phyloP scores from a whole-genome alignment of 2,888 invertebrate genomes.

The Steinernema scapterisci region DNA sequence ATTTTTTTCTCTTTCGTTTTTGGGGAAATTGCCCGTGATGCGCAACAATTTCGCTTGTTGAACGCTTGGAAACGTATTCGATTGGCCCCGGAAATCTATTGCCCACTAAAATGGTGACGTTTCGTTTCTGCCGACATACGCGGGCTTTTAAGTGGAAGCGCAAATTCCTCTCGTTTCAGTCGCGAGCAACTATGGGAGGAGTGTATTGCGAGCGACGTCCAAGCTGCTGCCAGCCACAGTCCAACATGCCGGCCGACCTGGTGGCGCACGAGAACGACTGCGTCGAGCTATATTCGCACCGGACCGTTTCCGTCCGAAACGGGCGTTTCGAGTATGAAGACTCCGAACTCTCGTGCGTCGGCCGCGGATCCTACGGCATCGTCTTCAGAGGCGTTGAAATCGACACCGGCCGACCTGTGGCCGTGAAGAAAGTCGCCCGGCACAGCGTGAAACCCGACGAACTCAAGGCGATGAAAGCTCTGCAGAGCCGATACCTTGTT shows the following conservation, averaged over 20 bases:
- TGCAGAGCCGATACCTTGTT: constrained; percentile 54
- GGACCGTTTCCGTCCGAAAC: constrained; percentile 10
- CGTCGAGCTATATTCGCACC: constrained; percentile 8
- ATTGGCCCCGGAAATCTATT: too few relatives aligned
- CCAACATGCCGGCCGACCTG: constrained; percentile 30
- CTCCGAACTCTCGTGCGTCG: constrained; percentile 53
- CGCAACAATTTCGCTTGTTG: too few relatives aligned
- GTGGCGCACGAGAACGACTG: constrained; percentile 25
- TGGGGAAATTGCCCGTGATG: too few relatives aligned
- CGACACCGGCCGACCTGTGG: constrained; percentile 43
- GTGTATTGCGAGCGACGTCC: constrained; percentile 32
- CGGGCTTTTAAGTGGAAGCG: constrained; percentile 9
- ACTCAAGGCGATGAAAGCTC: constrained; percentile 56
- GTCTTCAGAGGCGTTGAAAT: constrained; percentile 51
- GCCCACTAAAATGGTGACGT: background rate
- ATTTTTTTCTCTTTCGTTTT: too few relatives aligned
- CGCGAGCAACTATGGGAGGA: constrained; percentile 32
- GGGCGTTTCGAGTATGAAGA: constrained; percentile 52
- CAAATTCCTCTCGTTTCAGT: constrained; percentile 28
- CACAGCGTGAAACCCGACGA: constrained; percentile 61
- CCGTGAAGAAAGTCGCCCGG: constrained; percentile 59
- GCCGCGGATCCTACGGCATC: constrained; percentile 62
- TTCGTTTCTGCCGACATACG: background rate
- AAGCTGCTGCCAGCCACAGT: constrained; percentile 31
- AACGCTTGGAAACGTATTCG: too few relatives aligned